These are phyloP conservation scores for Sparidentex hasta DNA, from an alignment of 2,797 vertebrate species.

Conservation along the genomic window DNA sequence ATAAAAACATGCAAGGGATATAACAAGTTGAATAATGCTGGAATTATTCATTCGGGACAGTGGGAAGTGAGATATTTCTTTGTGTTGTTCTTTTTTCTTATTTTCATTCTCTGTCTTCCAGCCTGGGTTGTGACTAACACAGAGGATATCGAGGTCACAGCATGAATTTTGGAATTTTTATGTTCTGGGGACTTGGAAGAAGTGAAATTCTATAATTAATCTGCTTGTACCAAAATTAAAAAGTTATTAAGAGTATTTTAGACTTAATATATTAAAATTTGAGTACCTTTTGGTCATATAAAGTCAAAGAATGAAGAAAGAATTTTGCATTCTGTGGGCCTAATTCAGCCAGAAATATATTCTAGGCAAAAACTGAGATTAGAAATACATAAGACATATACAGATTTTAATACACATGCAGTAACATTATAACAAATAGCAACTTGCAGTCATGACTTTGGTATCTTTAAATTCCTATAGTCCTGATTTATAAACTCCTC, in stretches of 20 bases:
- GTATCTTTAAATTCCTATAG: neutral
- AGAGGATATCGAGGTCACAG: neutral
- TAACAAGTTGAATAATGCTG: neutral
- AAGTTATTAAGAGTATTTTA: neutral
- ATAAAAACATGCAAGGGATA: neutral
- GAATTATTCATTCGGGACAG: neutral
- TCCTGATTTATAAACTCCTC: neutral
- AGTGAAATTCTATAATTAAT: neutral
- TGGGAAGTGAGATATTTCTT: neutral
- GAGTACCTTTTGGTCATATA: neutral
- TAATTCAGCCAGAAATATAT: neutral
- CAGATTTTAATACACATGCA: too few relatives aligned
- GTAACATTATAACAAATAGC: neutral
- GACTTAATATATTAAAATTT: neutral
- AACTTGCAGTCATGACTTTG: neutral
- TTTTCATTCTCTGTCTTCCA: constrained; percentile 3
- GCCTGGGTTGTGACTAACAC: neutral
- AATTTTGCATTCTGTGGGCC: neutral
- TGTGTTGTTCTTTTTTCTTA: too few relatives aligned
- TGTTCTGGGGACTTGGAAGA: neutral
- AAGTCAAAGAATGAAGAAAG: neutral
- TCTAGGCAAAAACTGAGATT: neutral
- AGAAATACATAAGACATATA: neutral
- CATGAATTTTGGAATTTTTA: neutral
- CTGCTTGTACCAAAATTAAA: neutral